Percentiles rank a stretch among this genome's conserved stretches.
Evolutionary conservation across 2,797 vertebrate genomes (phyloP).

Genomic region (Characodon lateralis): DNA sequence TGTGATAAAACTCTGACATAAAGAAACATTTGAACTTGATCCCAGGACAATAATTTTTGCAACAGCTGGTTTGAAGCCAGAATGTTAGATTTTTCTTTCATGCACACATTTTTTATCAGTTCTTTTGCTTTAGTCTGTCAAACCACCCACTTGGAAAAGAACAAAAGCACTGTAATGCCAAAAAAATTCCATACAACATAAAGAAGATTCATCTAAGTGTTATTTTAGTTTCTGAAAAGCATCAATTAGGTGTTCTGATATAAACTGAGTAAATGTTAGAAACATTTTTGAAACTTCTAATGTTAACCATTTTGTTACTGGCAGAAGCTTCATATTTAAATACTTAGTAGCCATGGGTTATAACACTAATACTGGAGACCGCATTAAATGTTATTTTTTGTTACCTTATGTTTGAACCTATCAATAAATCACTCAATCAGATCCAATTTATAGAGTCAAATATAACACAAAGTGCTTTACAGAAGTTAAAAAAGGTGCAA

Average conservation of each 20-base stretch:
- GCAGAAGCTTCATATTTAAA: not conserved
- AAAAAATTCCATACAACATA: not conserved
- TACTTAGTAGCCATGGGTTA: too few relatives aligned
- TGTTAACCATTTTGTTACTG: too few relatives aligned
- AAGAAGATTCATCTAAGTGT: too few relatives aligned
- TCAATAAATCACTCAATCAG: not conserved
- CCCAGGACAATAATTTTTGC: constrained; percentile 27
- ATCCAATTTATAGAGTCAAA: not conserved
- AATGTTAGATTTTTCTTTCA: constrained; percentile 18
- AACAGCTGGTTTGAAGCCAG: constrained; percentile 17
- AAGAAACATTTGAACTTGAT: constrained; percentile 53
- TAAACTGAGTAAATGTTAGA: too few relatives aligned
- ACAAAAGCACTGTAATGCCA: not conserved
- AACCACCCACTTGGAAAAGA: not conserved
- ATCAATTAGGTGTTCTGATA: too few relatives aligned
- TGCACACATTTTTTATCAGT: not conserved
- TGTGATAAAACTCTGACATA: constrained; percentile 41
- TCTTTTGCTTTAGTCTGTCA: constrained; percentile 4
- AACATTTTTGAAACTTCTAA: too few relatives aligned
- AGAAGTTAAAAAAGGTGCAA: not conserved
- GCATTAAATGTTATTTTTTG: not conserved
- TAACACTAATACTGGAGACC: not conserved
- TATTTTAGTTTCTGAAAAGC: too few relatives aligned
- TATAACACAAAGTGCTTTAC: not conserved
- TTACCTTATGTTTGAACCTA: not conserved